Evolutionary conservation across 2,888 invertebrate species (phyloP), one percentile per base, ranked within the genome.

Genomic region (Drosophila meridionalis): DNA sequence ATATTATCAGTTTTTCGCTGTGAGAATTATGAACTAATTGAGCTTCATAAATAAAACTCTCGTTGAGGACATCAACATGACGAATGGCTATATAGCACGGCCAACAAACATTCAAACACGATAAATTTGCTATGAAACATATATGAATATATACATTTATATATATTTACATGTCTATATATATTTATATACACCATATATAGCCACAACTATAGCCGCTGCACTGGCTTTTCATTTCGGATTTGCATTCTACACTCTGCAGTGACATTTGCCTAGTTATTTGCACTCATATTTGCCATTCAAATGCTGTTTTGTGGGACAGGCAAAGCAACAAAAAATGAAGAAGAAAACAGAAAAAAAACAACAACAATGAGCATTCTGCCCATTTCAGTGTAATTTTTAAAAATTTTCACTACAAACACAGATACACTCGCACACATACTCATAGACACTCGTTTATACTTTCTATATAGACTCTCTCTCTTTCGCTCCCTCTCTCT

Each of bases 231-330:
- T 73, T 59, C 42, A 38, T 42, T 48, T 47, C 59, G 30, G 50
- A 48, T 57, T 73, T 40, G 66, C 52, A 61, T 32, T 70, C 40
- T 65, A 59, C 71, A 67, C 64, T 79, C 76, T 40, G 73, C 73
- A 68, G 58, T 79, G 79, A 80, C 77, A 79, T 79, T 79, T 79
- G 80, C 76, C 73, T 73, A 73, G 77, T 73, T 79, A 62, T 70
- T 69, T 73, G 77, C 67, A 67, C 63, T 73, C 68, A 61, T 73
- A 76, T 66, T 79, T 79, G 80, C 67, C 69, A 80, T 80, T 76
- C 77, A 73, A 80, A 77, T 76, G 65, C 66, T 70, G 48, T 62
- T 66, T 69, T 79, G 57, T 72, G 47, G 56, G 11, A 40, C 56
- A 47, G 28, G 42, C 56, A n/a, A 40, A 14, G 55, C 55, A 14